phyloP scores from a whole-genome alignment of 1,140 invertebrate genomes.

The Neoseiulus cucumeris region DNA sequence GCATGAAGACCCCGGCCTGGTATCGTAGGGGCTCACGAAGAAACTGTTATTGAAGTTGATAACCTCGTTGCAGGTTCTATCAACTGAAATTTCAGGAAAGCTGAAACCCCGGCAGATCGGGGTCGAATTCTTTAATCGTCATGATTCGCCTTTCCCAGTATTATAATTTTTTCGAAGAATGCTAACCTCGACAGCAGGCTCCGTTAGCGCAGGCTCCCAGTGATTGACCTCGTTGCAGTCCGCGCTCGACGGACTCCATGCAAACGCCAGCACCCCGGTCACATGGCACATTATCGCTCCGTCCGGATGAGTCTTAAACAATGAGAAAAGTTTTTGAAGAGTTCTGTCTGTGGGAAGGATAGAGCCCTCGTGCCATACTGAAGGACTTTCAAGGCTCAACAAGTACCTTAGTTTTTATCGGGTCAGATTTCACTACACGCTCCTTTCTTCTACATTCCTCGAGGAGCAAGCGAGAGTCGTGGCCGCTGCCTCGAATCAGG shows the following conservation, averaged over 20 bases:
- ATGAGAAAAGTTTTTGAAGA: too few relatives aligned
- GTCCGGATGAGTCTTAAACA: neutral
- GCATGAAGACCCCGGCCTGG: neutral
- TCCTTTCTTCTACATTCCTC: too few relatives aligned
- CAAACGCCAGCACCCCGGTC: neutral
- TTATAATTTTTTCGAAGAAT: neutral
- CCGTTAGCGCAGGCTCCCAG: neutral
- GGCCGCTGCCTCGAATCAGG: too few relatives aligned
- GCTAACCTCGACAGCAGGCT: neutral
- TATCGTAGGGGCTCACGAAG: neutral
- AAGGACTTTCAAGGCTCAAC: too few relatives aligned
- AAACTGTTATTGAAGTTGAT: neutral
- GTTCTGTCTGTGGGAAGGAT: too few relatives aligned
- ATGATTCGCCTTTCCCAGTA: neutral
- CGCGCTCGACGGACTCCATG: neutral
- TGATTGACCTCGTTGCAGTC: neutral
- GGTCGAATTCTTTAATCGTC: neutral
- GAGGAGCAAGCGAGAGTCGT: too few relatives aligned
- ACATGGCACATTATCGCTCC: neutral
- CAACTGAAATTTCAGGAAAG: neutral
- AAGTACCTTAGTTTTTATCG: too few relatives aligned
- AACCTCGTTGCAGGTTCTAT: neutral
- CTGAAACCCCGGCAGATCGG: neutral
- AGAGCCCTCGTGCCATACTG: too few relatives aligned
- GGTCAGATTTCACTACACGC: too few relatives aligned